A percentile compares a stretch with the other conserved stretches of the same genome.
Conservation (phyloP, 2,113 vertebrate species). For the Melanotaenia duboulayi region DNA sequence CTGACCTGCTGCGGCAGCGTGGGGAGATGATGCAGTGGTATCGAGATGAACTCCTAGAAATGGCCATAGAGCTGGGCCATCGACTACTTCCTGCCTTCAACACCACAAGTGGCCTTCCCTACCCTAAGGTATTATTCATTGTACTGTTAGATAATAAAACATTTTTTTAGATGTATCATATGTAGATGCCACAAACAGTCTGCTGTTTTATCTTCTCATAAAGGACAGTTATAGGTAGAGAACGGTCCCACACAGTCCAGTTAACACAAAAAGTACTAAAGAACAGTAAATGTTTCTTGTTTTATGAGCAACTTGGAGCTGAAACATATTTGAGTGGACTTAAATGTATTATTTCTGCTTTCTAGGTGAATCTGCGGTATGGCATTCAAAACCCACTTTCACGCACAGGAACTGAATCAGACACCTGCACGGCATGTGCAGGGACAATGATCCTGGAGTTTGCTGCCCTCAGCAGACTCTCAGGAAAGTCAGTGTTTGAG, state of each 20-base stretch:
- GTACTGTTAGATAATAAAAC: conserved; percentile 1
- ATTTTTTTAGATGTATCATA: neutral
- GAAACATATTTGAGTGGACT: conserved; percentile 2
- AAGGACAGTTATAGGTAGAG: too few species aligned
- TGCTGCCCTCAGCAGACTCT: conserved; percentile 96
- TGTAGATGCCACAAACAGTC: neutral
- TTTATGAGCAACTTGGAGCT: too few species aligned
- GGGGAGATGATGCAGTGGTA: conserved; percentile 96
- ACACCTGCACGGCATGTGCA: conserved; percentile 98
- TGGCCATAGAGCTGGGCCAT: conserved; percentile 96
- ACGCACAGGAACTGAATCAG: conserved; percentile 94
- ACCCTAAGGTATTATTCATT: conserved; percentile 88
- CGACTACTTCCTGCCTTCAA: conserved; percentile 97
- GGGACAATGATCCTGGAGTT: conserved; percentile 99
- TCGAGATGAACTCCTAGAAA: conserved; percentile 91
- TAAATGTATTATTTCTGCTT: conserved; percentile 4
- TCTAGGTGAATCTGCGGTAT: conserved; percentile 94
- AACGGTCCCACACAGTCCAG: too few species aligned
- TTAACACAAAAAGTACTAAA: too few species aligned
- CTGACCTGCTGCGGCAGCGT: conserved; percentile 91
- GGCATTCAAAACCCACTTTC: conserved; percentile 89
- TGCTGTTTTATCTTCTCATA: too few species aligned
- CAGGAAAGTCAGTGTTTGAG: conserved; percentile 95
- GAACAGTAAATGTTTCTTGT: neutral
- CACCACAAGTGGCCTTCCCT: conserved; percentile 98